A percentile compares a stretch with the other conserved stretches of the same genome.
Evolutionary conservation across 2,113 vertebrate species (phyloP).

Genomic region (Dromiciops gliroides): DNA sequence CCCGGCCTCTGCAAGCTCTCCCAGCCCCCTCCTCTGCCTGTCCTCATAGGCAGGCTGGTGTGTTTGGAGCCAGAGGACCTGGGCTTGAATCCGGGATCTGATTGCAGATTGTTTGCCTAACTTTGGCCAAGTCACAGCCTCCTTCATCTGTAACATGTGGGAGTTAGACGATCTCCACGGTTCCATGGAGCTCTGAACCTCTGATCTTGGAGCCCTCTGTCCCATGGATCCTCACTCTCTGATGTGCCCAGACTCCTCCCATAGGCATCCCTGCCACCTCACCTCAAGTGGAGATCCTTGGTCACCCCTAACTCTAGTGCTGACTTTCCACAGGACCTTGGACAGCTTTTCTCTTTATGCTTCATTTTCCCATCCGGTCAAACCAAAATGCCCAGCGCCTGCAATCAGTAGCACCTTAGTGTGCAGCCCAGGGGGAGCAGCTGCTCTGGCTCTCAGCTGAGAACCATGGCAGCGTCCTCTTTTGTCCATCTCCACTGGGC

Average conservation of each 20-base stretch:
- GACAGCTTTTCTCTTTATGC: background rate
- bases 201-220: background rate
- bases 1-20: background rate
- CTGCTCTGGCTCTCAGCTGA: background rate
- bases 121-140: background rate
- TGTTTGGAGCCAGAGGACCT: background rate
- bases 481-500: background rate
- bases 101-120: background rate
- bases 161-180: background rate
- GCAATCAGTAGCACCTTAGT: background rate
- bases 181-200: background rate
- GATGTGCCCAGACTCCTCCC: background rate
- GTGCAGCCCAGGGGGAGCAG: background rate
- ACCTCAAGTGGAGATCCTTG: background rate
- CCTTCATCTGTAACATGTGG: background rate
- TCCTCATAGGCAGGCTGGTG: background rate
- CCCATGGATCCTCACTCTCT: background rate
- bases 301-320: background rate
- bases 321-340: background rate
- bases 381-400: background rate
- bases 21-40: background rate
- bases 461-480: background rate
- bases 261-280: background rate
- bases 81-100: background rate
- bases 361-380: background rate